These are phyloP conservation scores for Unio pictorum DNA, from an alignment of 2,888 invertebrate genomes.

Conservation along the genomic window DNA sequence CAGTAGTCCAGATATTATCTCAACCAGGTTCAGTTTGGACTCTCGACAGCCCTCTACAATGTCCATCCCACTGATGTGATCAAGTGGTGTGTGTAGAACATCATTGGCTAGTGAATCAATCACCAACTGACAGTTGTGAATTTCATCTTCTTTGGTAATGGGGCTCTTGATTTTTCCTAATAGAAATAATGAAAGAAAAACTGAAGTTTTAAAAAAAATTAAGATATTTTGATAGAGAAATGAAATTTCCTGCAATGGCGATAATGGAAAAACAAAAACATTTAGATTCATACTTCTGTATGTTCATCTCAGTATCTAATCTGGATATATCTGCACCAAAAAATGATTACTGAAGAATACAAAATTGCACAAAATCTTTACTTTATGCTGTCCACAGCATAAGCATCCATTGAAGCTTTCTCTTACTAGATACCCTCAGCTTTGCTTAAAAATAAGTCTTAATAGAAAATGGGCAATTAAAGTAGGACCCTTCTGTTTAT, in stretches of 20 bases:
- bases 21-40: slow-evolving; percentile 64
- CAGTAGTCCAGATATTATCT: slow-evolving; percentile 67
- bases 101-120: slow-evolving; percentile 68
- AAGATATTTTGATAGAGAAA: neutral
- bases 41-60: slow-evolving; percentile 57
- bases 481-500: no score
- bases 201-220: neutral
- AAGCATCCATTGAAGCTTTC: no score
- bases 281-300: no score
- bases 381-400: no score
- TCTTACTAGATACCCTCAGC: no score
- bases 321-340: no score
- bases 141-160: slow-evolving; percentile 63
- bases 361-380: no score
- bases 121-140: slow-evolving; percentile 68
- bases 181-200: neutral
- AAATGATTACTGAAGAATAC: no score
- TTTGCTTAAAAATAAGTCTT: no score
- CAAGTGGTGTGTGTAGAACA: slow-evolving; percentile 67
- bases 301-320: no score
- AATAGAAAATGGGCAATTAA: no score
- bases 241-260: neutral
- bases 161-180: slow-evolving; percentile 56
- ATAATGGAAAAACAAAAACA: no score
- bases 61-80: slow-evolving; percentile 67